These are phyloP conservation scores for Dendrolimus pini DNA, from an alignment of 2,888 invertebrate genomes.

Conservation along the genomic window DNA sequence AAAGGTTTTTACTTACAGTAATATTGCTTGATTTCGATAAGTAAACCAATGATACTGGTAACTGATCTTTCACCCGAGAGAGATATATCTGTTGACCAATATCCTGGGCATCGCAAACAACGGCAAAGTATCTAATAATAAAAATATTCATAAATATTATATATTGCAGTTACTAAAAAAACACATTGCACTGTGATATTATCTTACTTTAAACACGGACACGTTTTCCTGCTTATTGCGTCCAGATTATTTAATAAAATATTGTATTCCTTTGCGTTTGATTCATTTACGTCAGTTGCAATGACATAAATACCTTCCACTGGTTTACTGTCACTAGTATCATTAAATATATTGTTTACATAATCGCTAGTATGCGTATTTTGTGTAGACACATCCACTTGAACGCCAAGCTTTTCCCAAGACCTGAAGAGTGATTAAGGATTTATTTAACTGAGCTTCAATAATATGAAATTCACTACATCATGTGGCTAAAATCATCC, in stretches of 20 bases:
- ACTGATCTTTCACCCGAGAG: not conserved
- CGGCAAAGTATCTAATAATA: slow-evolving; percentile 5
- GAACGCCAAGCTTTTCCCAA: slow-evolving; percentile 14
- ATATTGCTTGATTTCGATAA: not conserved
- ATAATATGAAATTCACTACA: too few species aligned
- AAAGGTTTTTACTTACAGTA: not conserved
- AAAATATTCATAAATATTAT: not conserved
- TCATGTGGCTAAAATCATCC: not conserved
- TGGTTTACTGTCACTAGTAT: slow-evolving; percentile 1
- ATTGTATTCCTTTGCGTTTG: not conserved
- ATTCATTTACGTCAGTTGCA: not conserved
- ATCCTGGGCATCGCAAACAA: not conserved
- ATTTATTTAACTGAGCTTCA: not conserved
- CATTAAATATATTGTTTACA: slow-evolving; percentile 5
- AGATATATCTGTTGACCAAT: not conserved
- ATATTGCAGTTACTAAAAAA: not conserved
- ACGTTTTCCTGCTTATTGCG: slow-evolving; percentile 5
- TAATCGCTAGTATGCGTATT: slow-evolving; percentile 7
- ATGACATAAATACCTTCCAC: slow-evolving; percentile 11
- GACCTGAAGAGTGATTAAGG: slow-evolving; percentile 8
- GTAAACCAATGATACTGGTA: not conserved
- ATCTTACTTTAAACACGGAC: slow-evolving; percentile 11
- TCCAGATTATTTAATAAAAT: slow-evolving; percentile 4
- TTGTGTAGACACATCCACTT: slow-evolving; percentile 10
- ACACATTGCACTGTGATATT: not conserved